Conservation (phyloP, 2,888 invertebrate genomes). For the Timandra comae region DNA sequence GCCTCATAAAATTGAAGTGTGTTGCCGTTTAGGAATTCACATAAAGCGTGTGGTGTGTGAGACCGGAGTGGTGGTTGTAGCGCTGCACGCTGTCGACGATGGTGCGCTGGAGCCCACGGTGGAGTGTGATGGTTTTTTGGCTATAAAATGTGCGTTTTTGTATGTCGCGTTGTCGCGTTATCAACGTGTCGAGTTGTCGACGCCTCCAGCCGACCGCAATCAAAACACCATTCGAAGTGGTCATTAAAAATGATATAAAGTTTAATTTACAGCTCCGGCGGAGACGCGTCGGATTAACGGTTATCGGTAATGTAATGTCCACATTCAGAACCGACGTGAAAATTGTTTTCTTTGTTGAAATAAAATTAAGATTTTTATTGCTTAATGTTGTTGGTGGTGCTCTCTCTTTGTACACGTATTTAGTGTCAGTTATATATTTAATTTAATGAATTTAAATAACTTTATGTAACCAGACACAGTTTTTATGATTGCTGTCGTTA, state of each 20-base stretch:
- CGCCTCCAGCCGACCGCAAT: constrained; percentile 74
- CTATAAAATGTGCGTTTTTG: constrained; percentile 67
- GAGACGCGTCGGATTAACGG: constrained; percentile 61
- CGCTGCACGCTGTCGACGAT: constrained; percentile 21
- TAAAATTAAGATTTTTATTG: constrained; percentile 47
- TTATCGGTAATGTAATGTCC: constrained; percentile 64
- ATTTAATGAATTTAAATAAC: constrained; percentile 18
- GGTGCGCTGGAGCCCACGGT: constrained; percentile 40
- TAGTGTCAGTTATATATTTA: constrained; percentile 20
- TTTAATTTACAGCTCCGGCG: constrained; percentile 68
- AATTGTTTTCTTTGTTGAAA: constrained; percentile 58
- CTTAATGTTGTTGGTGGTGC: constrained; percentile 30
- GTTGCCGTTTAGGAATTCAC: constrained; percentile 59
- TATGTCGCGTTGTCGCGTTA: constrained; percentile 64
- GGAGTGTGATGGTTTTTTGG: constrained; percentile 62
- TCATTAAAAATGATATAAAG: constrained; percentile 76
- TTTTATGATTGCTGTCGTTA: constrained; percentile 18
- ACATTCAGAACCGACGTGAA: constrained; percentile 47
- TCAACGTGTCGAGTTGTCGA: constrained; percentile 75
- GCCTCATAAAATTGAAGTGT: constrained; percentile 64
- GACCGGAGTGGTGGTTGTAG: constrained; percentile 19
- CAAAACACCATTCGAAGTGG: constrained; percentile 72
- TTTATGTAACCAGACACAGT: constrained; percentile 19
- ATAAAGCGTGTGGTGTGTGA: constrained; percentile 52
- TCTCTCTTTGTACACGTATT: constrained; percentile 23